Evolutionary conservation across 2,797 vertebrate species (phyloP).

Genomic region (Clarias fuscus): DNA sequence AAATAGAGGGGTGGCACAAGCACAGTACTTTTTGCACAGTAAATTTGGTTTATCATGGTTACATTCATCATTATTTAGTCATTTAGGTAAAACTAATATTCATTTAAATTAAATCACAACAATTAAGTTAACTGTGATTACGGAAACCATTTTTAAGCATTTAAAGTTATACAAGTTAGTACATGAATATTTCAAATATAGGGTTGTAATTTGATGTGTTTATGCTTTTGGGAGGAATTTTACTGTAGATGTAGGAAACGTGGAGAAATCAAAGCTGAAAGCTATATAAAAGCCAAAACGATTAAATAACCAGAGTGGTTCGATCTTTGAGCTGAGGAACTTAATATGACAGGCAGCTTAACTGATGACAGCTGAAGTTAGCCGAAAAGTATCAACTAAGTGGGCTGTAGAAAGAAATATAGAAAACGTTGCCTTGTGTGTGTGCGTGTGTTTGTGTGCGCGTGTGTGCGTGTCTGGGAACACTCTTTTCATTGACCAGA

Average conservation of each 20-base stretch:
- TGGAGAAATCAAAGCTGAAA: constrained; percentile 4
- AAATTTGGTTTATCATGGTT: too few species aligned
- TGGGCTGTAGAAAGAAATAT: constrained; percentile 15
- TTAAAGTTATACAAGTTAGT: not conserved
- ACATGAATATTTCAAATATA: not conserved
- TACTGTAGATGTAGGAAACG: not conserved
- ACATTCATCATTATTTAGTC: not conserved
- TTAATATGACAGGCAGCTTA: constrained; percentile 18
- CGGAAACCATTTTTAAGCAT: not conserved
- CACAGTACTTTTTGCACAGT: too few species aligned
- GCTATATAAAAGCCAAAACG: constrained; percentile 1
- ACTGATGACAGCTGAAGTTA: constrained; percentile 18
- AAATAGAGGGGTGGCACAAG: too few species aligned
- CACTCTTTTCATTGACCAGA: not conserved
- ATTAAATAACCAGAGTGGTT: constrained; percentile 21
- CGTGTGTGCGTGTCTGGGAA: constrained; percentile 21
- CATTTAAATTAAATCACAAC: too few species aligned
- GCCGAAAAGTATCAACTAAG: constrained; percentile 20
- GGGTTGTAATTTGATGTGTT: not conserved
- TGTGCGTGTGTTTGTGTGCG: not conserved
- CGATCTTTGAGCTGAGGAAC: not conserved
- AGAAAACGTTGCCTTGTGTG: not conserved
- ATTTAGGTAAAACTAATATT: not conserved
- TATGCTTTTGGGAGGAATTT: not conserved
- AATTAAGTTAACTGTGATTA: not conserved